Evolutionary conservation across 2,797 vertebrate genomes (phyloP), one percentile per base, ranked within the genome.

Genomic region (Strix occidentalis): DNA sequence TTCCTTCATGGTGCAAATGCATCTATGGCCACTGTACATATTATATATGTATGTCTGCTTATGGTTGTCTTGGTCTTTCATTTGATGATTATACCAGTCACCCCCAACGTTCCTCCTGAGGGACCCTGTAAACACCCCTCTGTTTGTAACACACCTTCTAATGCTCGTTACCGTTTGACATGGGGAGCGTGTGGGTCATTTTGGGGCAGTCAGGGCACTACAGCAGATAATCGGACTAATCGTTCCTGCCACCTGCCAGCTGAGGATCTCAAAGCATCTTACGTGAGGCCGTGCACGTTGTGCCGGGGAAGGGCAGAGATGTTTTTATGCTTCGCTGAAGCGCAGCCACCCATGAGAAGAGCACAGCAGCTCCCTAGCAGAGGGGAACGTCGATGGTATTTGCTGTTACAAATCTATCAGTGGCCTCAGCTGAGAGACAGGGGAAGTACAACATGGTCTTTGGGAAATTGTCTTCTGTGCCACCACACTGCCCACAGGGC

Each of bases 21-120:
- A 74, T 61, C 76, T n/a, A 7, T 81, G 68, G 50, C 71, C 82
- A 57, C 84, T 93, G 95, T 88, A 88, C 56, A 75, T 91, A 71
- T 77, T 79, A n/a, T 66, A 41, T 74, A 56, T 39, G 41, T 89
- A 13, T 93, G 68, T 80, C 87, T 91, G 79, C 64, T 83, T 60
- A 5, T 23, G 24, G 18, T 58, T 90, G 31, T 78, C 60, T 56
- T 88, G 79, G 56, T 68, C 45, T 80, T 70, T 68, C 57, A 65
- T 54, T 46, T 43, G 78, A 24, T 43, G 80, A 17, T 64, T 24
- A 33, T 31, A 35, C 31, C 37, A 17, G 45, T 48, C 54, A n/a
- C 51, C 43, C 57, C 56, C 3, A 2, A 1, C 46, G 41, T 53
- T 37, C 37, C 61, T 80, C 28, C 53, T 2, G 21, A 60, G 63